Percentiles rank a stretch among this genome's conserved stretches.
These are phyloP conservation scores for Eospalax fontanierii DNA, from an alignment of 2,797 vertebrate species.

Conservation along the genomic window DNA sequence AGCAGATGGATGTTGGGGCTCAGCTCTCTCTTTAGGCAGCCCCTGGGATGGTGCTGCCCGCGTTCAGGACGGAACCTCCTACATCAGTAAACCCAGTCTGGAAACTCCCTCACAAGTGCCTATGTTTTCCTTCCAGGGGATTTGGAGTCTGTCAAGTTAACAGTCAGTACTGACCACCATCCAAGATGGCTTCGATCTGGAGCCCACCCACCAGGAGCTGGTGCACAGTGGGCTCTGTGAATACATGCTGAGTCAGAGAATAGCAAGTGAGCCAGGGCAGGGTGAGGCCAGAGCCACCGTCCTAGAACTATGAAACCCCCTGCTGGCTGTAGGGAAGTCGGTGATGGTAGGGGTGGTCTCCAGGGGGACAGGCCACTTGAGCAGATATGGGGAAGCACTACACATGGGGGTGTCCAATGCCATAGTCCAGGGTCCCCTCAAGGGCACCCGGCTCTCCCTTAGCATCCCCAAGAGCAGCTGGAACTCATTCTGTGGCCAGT, in stretches of 20 bases:
- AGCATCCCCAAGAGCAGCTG: background rate
- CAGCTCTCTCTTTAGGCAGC: too few relatives aligned
- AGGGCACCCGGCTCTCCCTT: background rate
- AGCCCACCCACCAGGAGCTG: background rate
- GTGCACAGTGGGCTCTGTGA: background rate
- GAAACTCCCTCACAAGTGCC: too few relatives aligned
- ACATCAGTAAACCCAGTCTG: too few relatives aligned
- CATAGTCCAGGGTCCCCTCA: background rate
- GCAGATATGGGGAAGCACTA: background rate
- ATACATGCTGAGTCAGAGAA: background rate
- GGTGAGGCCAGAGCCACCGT: background rate
- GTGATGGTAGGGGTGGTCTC: background rate
- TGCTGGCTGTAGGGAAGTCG: background rate
- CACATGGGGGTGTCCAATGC: background rate
- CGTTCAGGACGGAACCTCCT: too few relatives aligned
- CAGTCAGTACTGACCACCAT: too few relatives aligned
- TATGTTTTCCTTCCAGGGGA: too few relatives aligned
- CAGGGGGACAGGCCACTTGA: background rate
- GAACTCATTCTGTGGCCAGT: too few relatives aligned
- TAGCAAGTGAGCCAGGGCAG: accelerated
- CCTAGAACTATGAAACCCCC: background rate
- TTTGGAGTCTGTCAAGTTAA: too few relatives aligned
- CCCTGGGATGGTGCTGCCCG: too few relatives aligned
- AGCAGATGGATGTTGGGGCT: too few relatives aligned
- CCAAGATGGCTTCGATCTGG: too few relatives aligned